These are phyloP conservation scores for Manacus vitellinus DNA, from an alignment of 2,113 vertebrate genomes.

Conservation along the genomic window DNA sequence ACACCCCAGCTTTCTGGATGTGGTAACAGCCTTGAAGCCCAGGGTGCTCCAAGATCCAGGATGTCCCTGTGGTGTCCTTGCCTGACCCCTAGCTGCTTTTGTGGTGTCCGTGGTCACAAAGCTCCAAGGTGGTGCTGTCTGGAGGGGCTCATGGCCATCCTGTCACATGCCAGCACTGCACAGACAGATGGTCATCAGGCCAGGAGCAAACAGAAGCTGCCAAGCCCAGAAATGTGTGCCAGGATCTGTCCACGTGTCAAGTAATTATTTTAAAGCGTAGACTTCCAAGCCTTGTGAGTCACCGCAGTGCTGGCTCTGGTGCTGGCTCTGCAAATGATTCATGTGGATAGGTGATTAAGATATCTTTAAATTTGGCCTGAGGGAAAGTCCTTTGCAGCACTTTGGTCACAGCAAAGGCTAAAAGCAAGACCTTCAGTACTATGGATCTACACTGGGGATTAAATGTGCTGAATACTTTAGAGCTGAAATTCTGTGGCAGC, in stretches of 20 bases:
- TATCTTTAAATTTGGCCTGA: not conserved
- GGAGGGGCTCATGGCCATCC: not conserved
- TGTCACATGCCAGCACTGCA: not conserved
- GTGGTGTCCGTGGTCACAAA: accelerated
- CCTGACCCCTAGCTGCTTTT: not conserved
- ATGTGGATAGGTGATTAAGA: not conserved
- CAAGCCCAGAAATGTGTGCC: not conserved
- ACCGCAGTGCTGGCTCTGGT: not conserved
- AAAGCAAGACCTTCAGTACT: not conserved
- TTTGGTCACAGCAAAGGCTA: not conserved
- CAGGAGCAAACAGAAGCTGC: not conserved
- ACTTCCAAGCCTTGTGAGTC: not conserved
- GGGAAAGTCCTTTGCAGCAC: not conserved
- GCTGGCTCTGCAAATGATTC: not conserved
- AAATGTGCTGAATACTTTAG: not conserved
- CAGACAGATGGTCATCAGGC: not conserved
- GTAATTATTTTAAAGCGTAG: not conserved
- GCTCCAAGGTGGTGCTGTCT: not conserved
- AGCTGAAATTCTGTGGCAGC: not conserved
- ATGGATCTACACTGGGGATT: not conserved
- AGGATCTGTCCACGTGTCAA: not conserved
- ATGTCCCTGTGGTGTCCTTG: not conserved
- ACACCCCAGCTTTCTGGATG: not conserved
- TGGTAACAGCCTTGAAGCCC: not conserved
- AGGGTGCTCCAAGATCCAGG: not conserved